Conservation (phyloP, 2,113 vertebrate species). For the Platysternon megacephalum region DNA sequence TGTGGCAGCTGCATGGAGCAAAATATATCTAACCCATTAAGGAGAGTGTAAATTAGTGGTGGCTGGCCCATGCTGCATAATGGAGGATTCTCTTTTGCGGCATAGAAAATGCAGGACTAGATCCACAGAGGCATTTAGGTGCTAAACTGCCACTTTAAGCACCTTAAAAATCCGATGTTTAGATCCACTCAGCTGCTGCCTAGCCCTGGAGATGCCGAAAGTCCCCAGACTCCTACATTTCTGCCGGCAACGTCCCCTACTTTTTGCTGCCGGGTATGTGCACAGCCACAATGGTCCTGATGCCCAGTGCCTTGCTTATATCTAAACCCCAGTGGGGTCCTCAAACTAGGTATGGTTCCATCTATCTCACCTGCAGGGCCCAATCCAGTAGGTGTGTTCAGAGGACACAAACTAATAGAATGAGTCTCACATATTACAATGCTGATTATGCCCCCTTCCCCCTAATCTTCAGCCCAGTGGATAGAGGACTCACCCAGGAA, state of each 20-base stretch:
- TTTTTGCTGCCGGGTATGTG: background rate
- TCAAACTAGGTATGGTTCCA: background rate
- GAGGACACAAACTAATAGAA: background rate
- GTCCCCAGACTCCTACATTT: background rate
- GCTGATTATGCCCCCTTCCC: too few relatives aligned
- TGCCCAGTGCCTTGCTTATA: background rate
- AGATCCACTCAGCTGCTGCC: background rate
- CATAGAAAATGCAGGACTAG: background rate
- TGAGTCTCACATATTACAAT: too few relatives aligned
- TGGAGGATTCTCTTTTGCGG: background rate
- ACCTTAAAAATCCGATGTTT: background rate
- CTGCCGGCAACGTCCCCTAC: background rate
- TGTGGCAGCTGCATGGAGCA: background rate
- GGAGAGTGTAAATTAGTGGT: background rate
- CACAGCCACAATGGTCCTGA: too few relatives aligned
- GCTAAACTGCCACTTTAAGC: too few relatives aligned
- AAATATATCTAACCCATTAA: background rate
- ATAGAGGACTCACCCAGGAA: background rate
- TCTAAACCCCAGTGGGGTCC: background rate
- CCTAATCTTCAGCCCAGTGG: background rate
- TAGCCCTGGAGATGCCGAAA: background rate
- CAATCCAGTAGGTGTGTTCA: background rate
- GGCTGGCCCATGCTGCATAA: background rate
- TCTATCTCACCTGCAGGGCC: background rate
- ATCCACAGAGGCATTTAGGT: background rate